phyloP scores from a whole-genome alignment of 2,888 invertebrate species.

The Diloba caeruleocephala region DNA sequence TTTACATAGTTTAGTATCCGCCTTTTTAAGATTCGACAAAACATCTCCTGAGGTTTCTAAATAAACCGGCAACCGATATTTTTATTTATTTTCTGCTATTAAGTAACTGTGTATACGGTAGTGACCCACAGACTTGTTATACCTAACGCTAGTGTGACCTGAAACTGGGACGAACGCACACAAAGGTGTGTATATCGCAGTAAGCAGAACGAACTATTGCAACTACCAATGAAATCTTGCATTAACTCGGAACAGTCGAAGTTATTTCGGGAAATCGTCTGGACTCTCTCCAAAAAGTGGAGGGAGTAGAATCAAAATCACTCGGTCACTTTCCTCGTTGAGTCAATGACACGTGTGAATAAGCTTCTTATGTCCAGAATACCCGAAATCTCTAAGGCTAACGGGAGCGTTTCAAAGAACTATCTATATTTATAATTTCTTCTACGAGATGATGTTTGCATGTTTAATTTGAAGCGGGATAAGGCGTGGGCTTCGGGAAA shows the following conservation, averaged over 20 bases:
- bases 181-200: slow-evolving; percentile 43
- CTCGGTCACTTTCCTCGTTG: slow-evolving; percentile 83
- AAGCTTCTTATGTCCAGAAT: slow-evolving; percentile 50
- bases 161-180: slow-evolving; percentile 54
- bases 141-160: no score
- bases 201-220: slow-evolving; percentile 71
- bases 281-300: slow-evolving; percentile 83
- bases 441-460: slow-evolving; percentile 42
- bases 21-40: no score
- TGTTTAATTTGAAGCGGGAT: slow-evolving; percentile 45
- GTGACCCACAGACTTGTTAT: no score
- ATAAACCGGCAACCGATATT: no score
- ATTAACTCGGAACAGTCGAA: slow-evolving; percentile 73
- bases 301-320: slow-evolving; percentile 75
- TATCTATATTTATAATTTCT: slow-evolving; percentile 62
- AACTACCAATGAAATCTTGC: slow-evolving; percentile 75
- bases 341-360: slow-evolving; percentile 82
- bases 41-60: no score
- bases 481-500: slow-evolving; percentile 52
- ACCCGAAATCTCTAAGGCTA: slow-evolving; percentile 46
- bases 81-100: slow-evolving; percentile 28
- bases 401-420: slow-evolving; percentile 64
- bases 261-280: slow-evolving; percentile 86
- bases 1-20: not conserved
- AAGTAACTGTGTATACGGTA: slow-evolving; percentile 32